These are phyloP conservation scores for Eubucco bourcierii DNA, from an alignment of 2,113 vertebrate genomes.

Conservation along the genomic window DNA sequence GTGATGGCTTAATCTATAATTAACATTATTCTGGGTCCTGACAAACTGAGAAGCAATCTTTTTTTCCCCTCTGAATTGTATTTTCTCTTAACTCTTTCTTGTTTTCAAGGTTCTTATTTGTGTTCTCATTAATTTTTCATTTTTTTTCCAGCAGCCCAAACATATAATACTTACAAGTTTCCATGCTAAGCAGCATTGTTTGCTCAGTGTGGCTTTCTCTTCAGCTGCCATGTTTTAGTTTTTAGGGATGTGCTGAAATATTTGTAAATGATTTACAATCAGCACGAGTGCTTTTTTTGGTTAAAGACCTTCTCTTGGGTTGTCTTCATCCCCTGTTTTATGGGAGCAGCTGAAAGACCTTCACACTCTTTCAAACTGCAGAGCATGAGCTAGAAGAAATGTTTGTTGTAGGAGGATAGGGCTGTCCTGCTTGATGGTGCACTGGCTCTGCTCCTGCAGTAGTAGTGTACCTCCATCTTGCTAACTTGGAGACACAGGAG, in stretches of 20 bases:
- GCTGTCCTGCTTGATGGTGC: accelerated
- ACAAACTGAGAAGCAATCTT: not conserved
- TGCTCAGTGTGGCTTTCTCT: not conserved
- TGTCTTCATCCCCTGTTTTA: not conserved
- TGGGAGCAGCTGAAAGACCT: not conserved
- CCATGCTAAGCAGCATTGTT: not conserved
- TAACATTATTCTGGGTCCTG: conserved; percentile 19
- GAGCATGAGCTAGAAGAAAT: not conserved
- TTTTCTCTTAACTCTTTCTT: not conserved
- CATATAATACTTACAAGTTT: not conserved
- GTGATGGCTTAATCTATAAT: conserved; percentile 9
- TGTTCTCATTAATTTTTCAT: not conserved
- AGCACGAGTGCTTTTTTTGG: not conserved
- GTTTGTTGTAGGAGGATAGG: not conserved
- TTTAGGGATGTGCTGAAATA: not conserved
- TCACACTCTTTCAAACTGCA: not conserved
- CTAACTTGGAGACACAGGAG: accelerated
- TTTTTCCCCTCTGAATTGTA: not conserved
- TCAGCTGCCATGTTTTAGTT: not conserved
- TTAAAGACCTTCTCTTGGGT: not conserved
- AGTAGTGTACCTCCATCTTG: accelerated
- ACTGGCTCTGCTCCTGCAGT: accelerated
- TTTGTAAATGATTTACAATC: not conserved
- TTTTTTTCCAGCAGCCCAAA: not conserved
- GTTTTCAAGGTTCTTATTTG: not conserved